Evolutionary conservation across 2,797 vertebrate genomes (phyloP), one percentile per base, ranked within the genome.

Genomic region (Gobionotothen gibberifrons): DNA sequence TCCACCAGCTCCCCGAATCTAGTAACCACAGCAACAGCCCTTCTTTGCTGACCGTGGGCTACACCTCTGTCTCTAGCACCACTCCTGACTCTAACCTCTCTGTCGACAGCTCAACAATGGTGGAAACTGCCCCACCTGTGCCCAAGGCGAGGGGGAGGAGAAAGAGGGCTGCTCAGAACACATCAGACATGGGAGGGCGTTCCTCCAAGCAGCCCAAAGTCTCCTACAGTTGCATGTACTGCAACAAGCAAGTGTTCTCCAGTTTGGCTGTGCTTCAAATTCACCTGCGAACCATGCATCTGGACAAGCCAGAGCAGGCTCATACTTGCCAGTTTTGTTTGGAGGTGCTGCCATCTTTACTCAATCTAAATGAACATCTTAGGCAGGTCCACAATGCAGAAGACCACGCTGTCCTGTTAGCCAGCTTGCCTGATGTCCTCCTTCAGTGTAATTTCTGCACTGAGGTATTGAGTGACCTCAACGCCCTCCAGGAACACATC

Each of bases 391-490:
- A 99, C 5, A 97, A 97, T 85, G 95, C 95, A 74, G 97, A 97
- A 46, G 97, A 98, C 78, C 95, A 97, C 43, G 95, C 95, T 22
- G 88, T 86, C 47, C 88, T 98, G 83, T 94, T 98, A 22, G 96
- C 93, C 53, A 94, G 97, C 87, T 92, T 99, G 90, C 96, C 98
- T 7, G 95, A 97, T 89, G 94, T 96, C 82, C 95, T 97, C 53
- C 97, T 99, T 85, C 98, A 99, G 93, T 99, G 98, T 91, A 99
- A 99, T 90, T 99, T 99, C 91, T 99, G 98, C 89, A 95, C 98
- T 0, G 98, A 99, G 89, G 96, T 97, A 82, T 93, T 97, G 86
- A 95, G 93, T 57, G 97, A 99, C 91, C 96, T 99, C 89, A 99
- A 99, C 66, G 96, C 95, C 58, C 96, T 99, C 66, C 98, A 99